Percentiles rank a stretch among this genome's conserved stretches.
phyloP scores from a whole-genome alignment of 1,140 invertebrate genomes.

The Drosophila orosa region DNA sequence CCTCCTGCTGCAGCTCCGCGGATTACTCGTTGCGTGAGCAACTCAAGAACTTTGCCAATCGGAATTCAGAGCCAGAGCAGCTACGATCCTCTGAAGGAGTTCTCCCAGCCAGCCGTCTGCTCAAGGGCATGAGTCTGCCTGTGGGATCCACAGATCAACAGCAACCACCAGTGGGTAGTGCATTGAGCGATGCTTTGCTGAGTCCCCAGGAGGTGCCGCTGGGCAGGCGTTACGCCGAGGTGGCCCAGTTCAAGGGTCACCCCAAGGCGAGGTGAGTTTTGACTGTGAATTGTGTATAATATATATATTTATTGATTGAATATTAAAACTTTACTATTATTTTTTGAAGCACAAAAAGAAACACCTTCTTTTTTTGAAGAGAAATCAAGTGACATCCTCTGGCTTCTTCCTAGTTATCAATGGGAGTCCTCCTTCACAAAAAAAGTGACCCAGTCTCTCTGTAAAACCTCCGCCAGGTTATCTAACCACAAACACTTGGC shows the following conservation, averaged over 20 bases:
- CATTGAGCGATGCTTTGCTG: constrained; percentile 65
- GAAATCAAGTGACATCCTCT: constrained; percentile 2
- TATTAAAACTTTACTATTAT: neutral
- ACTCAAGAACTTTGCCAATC: constrained; percentile 74
- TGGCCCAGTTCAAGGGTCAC: constrained; percentile 78
- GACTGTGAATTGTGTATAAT: neutral
- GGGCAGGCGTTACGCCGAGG: constrained; percentile 82
- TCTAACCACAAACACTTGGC: constrained; percentile 52
- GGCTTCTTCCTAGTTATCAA: constrained; percentile 3
- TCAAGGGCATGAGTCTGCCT: constrained; percentile 58
- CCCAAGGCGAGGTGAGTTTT: constrained; percentile 70
- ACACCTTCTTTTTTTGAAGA: neutral
- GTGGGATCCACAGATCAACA: constrained; percentile 27
- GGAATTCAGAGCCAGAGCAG: constrained; percentile 30
- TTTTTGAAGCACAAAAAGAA: neutral
- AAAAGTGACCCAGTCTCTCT: constrained; percentile 34
- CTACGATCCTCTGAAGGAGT: constrained; percentile 19
- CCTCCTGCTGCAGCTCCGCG: constrained; percentile 64
- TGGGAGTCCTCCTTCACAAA: neutral
- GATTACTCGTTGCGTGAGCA: constrained; percentile 81
- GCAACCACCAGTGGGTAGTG: neutral
- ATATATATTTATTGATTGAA: neutral
- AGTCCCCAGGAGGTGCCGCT: constrained; percentile 83
- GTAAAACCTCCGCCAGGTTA: constrained; percentile 21
- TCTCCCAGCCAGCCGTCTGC: constrained; percentile 16